Evolutionary conservation across 2,113 vertebrate genomes (phyloP), one percentile per base, ranked within the genome.

Genomic region (Apus apus): DNA sequence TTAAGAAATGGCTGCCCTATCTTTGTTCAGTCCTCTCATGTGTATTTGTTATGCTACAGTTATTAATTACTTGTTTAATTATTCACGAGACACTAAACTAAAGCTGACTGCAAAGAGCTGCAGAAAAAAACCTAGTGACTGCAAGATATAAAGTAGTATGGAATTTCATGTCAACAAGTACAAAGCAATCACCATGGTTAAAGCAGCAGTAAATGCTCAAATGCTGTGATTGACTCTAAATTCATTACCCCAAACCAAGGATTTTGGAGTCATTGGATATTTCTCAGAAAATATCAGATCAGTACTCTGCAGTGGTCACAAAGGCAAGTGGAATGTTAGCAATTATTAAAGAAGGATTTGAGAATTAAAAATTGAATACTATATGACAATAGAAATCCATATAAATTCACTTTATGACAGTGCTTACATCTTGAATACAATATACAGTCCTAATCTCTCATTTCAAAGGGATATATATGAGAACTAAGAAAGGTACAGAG

Each of bases 41-140:
- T 68, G 38, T 75, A 38, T 73, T 56, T 32, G 23, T 81, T 93
- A 74, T 27, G 32, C 19, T 89, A 67, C 68, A 86, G 65, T 66
- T 90, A 88, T 86, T 95, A 96, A 86, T 92, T 95, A 74, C 43
- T 81, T 77, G 20, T 86, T 97, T 92, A 88, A 92, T 91, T 93
- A 90, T 95, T 96, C 61, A 84, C 32, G 48, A 93, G 29, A 75
- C 48, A 64, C 15, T 90, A 84, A 92, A 74, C 76, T 82, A 84
- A 86, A 77, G 25, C 72, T 86, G 43, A 74, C 38, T 77, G 73
- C 18, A 87, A 76, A 94, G 14, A 74, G 12, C 27, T 74, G 48
- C 43, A 74, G 48, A 68, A 88, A 57, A 90, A 77, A 53, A 38
- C 32, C 73, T 40, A 32, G 58, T 67, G 51, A 38, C 64, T 71